These are phyloP conservation scores for Heliconius himera DNA, from an alignment of 1,140 invertebrate genomes.

Conservation along the genomic window DNA sequence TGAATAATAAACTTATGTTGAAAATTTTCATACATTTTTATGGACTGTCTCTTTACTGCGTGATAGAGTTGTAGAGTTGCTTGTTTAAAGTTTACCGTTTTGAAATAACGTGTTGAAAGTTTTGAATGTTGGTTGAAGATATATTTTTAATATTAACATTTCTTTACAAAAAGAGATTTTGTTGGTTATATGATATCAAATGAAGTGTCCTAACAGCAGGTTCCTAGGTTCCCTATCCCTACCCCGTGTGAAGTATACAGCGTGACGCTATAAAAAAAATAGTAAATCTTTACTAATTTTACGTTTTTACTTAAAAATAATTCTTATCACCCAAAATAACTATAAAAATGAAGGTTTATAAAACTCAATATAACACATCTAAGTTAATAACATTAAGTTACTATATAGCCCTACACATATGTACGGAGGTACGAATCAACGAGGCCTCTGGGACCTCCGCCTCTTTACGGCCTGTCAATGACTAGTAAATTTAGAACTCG, in stretches of 20 bases:
- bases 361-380: neutral
- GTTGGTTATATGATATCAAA: neutral
- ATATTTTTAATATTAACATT: neutral
- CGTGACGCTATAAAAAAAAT: too few species aligned
- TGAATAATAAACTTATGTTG: constrained; percentile 41
- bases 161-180: neutral
- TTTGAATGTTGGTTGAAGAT: neutral
- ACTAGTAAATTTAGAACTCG: constrained; percentile 78
- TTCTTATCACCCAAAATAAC: neutral
- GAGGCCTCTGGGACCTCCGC: constrained; percentile 64
- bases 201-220: too few species aligned
- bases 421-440: constrained; percentile 60
- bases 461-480: constrained; percentile 80
- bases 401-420: neutral
- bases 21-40: constrained; percentile 35
- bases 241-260: too few species aligned
- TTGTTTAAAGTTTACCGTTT: neutral
- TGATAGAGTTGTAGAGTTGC: constrained; percentile 3
- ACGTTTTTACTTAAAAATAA: too few species aligned
- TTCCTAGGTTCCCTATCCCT: too few species aligned
- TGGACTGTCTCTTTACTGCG: constrained; percentile 13
- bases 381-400: constrained; percentile 12
- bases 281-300: too few species aligned
- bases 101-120: neutral
- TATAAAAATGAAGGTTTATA: neutral